Evolutionary conservation across 2,113 vertebrate species (phyloP), one percentile per base, ranked within the genome.

Genomic region (Neogale vison): DNA sequence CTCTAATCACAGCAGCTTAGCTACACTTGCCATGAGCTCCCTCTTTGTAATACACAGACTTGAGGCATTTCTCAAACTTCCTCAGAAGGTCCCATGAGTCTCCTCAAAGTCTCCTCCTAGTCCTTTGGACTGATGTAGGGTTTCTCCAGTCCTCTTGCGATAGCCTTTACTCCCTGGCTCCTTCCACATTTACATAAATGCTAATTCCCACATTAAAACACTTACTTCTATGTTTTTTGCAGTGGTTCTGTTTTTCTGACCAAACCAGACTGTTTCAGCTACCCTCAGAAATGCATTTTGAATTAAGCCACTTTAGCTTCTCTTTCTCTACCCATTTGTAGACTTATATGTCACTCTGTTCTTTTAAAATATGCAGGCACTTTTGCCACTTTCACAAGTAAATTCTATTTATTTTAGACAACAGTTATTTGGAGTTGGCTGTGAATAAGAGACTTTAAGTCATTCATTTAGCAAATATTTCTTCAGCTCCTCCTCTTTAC

Each of bases 241-340:
- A 67, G 1, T 18, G 61, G 26, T 34, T 89, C 26, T 92, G 12
- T 57, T 72, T 77, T 77, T n/a, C 24, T 72, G 20, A 92, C 18
- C 63, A 20, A 65, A 77, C 63, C 10, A 79, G 69, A 82, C 24
- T 88, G 12, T 61, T 88, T 34, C 86, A 95, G 52, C 95, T 96
- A 96, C 50, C 65, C 97, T 98, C 93, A 95, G 61, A 63, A 63
- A 96, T 92, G 31, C 26, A 95, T 92, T 97, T 93, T 95, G 93
- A 98, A 98, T 97, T 94, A 92, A 97, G 85, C 20, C 50, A 36
- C 74, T 94, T 90, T 77, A 95, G 9, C 80, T 84, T 97, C n/a
- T 81, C 88, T 47, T 10, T 55, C 17, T 50, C 4, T 50, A 45
- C 2, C 17, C 74, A 88, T 95, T 97, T 98, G 69, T n/a, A 65